A percentile compares a stretch with the other conserved stretches of the same genome.
phyloP scores from a whole-genome alignment of 2,888 invertebrate species.

The Lochmaea crataegi region DNA sequence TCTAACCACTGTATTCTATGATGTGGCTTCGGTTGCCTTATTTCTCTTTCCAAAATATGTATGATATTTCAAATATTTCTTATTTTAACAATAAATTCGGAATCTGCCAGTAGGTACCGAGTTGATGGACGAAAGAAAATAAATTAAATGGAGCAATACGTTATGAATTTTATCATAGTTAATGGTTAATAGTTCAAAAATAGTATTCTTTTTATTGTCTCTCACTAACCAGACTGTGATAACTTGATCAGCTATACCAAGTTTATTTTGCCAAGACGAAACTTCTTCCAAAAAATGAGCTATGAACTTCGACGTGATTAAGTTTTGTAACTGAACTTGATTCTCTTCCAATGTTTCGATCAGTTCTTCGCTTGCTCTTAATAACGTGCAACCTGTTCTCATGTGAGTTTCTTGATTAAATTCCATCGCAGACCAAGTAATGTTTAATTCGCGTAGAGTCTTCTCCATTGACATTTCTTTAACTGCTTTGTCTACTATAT shows the following conservation, averaged over 20 bases:
- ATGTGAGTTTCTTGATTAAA: constrained; percentile 91
- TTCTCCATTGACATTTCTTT: constrained; percentile 99
- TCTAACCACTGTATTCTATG: too few relatives aligned
- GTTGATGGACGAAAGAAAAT: too few relatives aligned
- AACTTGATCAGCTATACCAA: constrained; percentile 94
- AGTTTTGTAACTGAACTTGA: constrained; percentile 95
- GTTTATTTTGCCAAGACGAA: constrained; percentile 91
- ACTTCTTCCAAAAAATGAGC: constrained; percentile 96
- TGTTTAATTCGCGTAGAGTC: constrained; percentile 87
- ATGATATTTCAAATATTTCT: too few relatives aligned
- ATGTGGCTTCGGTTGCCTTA: too few relatives aligned
- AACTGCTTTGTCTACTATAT: constrained; percentile 97
- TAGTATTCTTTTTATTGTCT: background rate
- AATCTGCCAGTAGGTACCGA: too few relatives aligned
- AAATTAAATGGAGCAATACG: too few relatives aligned
- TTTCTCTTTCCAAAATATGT: too few relatives aligned
- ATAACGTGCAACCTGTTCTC: constrained; percentile 85
- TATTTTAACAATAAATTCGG: too few relatives aligned
- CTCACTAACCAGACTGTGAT: constrained; percentile 84
- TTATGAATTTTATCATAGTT: too few relatives aligned
- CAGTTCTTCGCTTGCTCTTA: constrained; percentile 93
- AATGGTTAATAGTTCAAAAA: too few relatives aligned
- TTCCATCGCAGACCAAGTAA: constrained; percentile 94
- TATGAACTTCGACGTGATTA: constrained; percentile 96
- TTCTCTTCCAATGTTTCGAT: constrained; percentile 98